Evolutionary conservation across 2,113 vertebrate species (phyloP).

Genomic region (Erythrocebus patas): DNA sequence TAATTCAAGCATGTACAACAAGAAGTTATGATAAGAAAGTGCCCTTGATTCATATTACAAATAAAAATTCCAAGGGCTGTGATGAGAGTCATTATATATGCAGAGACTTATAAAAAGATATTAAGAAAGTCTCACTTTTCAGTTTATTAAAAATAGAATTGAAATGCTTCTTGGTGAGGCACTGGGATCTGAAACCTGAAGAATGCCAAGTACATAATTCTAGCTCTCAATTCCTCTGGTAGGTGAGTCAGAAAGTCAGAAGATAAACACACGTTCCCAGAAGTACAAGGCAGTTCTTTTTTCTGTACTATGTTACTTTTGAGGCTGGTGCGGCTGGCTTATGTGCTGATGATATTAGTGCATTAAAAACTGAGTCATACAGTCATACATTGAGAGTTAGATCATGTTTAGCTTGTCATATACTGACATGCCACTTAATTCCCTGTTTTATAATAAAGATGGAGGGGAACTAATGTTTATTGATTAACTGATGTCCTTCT

Average conservation of each 20-base stretch:
- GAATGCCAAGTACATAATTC: background rate
- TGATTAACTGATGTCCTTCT: background rate
- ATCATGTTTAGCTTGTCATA: background rate
- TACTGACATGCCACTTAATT: background rate
- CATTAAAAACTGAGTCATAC: background rate
- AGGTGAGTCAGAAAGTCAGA: background rate
- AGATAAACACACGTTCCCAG: background rate
- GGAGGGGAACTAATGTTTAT: background rate
- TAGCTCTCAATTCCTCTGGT: too few relatives aligned
- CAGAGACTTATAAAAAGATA: background rate
- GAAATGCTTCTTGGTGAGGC: background rate
- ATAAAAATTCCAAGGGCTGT: background rate
- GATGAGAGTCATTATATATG: background rate
- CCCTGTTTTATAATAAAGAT: background rate
- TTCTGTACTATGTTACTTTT: background rate
- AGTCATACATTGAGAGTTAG: background rate
- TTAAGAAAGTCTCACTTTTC: background rate
- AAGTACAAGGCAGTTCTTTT: background rate
- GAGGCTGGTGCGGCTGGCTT: rapidly evolving
- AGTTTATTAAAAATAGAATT: background rate
- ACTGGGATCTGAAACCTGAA: background rate
- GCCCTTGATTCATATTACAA: background rate
- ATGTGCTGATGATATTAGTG: background rate
- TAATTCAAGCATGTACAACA: background rate
- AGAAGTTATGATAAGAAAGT: background rate